Percentiles rank a stretch among this genome's conserved stretches.
Evolutionary conservation across 2,888 invertebrate species (phyloP).

Genomic region (Drosophila kokeensis): DNA sequence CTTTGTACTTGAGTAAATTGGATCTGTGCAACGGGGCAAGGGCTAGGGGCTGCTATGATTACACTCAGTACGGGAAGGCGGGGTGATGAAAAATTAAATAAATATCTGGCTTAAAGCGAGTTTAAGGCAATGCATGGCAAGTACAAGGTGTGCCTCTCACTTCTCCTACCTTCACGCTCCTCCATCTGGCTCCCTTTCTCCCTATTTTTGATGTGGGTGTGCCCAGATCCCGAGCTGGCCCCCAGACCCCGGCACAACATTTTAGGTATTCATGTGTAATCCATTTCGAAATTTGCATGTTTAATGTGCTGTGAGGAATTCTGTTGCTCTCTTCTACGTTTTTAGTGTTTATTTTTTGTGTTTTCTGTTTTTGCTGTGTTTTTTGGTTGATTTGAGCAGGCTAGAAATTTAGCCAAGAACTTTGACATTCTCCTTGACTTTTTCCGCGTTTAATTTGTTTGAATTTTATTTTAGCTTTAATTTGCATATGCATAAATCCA

Average conservation of each 20-base stretch:
- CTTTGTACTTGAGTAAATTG: constrained; percentile 81
- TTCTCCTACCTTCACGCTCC: not conserved
- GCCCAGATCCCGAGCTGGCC: constrained; percentile 24
- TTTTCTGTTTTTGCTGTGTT: not conserved
- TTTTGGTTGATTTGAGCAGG: constrained; percentile 31
- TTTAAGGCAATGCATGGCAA: constrained; percentile 40
- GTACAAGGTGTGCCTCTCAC: not conserved
- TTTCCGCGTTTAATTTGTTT: constrained; percentile 1
- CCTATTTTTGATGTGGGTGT: not conserved
- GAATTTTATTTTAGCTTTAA: constrained; percentile 11
- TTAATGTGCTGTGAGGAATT: constrained; percentile 63
- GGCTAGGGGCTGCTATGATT: constrained; percentile 14
- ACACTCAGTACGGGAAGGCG: not conserved
- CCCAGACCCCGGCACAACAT: constrained; percentile 28
- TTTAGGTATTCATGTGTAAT: constrained; percentile 66
- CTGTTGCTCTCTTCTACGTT: constrained; percentile 8
- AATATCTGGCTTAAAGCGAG: constrained; percentile 75
- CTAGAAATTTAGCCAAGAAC: constrained; percentile 26
- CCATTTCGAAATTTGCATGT: constrained; percentile 71
- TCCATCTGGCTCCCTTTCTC: not conserved
- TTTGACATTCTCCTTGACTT: constrained; percentile 52
- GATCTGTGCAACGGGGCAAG: constrained; percentile 69
- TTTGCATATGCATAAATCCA: constrained; percentile 15
- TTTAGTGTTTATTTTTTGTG: constrained; percentile 1
- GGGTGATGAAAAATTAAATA: constrained; percentile 73